Percentiles rank a stretch among this genome's conserved stretches.
phyloP scores from a whole-genome alignment of 35 echinoderm and acorn worm species.

The Eucidaris tribuloides region DNA sequence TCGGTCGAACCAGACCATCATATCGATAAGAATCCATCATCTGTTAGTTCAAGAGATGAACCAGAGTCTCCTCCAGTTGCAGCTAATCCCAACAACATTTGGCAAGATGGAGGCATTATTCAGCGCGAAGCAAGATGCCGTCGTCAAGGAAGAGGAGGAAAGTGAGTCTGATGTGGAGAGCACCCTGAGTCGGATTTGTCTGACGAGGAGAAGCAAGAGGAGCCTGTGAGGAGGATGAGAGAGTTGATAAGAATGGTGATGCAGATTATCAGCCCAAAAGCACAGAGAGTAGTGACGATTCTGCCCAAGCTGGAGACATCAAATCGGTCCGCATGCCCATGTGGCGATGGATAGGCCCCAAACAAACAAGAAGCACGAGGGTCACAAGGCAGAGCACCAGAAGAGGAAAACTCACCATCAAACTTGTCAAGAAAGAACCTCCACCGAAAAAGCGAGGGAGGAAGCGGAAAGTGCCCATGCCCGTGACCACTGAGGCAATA shows the following conservation, averaged over 20 bases:
- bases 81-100: not conserved
- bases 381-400: not conserved
- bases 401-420: conserved; percentile 5
- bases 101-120: not conserved
- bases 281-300: not conserved
- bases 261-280: not conserved
- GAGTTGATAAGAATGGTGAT: not conserved
- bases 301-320: not conserved
- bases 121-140: not conserved
- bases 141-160: not conserved
- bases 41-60: not conserved
- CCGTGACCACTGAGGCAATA: not conserved
- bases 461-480: not conserved
- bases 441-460: conserved; percentile 1
- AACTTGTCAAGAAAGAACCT: not conserved
- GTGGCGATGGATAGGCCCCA: conserved; percentile 25
- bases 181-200: not conserved
- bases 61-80: not conserved
- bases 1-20: not conserved
- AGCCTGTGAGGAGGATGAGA: not conserved
- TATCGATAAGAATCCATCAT: conserved; percentile 8
- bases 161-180: not conserved
- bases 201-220: conserved; percentile 1
- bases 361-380: not conserved
- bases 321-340: conserved; percentile 15